phyloP scores from a whole-genome alignment of 1,140 invertebrate genomes.

The Drosophila sulfurigaster region DNA sequence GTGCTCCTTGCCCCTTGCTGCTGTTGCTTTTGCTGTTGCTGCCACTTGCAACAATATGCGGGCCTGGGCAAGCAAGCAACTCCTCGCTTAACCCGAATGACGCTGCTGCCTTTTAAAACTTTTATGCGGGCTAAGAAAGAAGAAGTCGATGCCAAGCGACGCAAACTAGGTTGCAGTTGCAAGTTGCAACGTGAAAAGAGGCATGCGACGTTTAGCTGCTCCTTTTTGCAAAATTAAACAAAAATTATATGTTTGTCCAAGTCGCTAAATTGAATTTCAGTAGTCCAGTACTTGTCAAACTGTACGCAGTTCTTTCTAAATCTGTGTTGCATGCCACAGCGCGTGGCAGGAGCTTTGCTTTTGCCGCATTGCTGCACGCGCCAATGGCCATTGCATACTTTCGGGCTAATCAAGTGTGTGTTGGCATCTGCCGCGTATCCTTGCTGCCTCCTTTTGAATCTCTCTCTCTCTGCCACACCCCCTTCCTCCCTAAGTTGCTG shows the following conservation, averaged over 20 bases:
- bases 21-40: background rate
- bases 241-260: constrained; percentile 68
- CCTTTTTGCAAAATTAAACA: constrained; percentile 32
- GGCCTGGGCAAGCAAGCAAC: constrained; percentile 2
- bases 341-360: constrained; percentile 33
- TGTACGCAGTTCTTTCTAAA: background rate
- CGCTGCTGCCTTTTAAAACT: constrained; percentile 33
- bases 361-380: constrained; percentile 67
- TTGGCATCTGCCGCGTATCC: constrained; percentile 1
- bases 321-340: constrained; percentile 1
- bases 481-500: background rate
- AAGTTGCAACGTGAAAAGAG: constrained; percentile 13
- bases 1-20: background rate
- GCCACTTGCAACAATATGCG: constrained; percentile 57
- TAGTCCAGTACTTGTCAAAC: constrained; percentile 23
- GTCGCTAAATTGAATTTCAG: constrained; percentile 69
- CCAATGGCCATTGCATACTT: constrained; percentile 61
- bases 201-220: constrained; percentile 21
- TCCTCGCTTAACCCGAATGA: constrained; percentile 8
- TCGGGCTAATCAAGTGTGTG: constrained; percentile 65
- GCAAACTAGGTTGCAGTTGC: constrained; percentile 67
- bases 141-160: constrained; percentile 31
- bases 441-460: background rate
- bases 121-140: constrained; percentile 50
- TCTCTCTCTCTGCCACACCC: background rate